Conservation (phyloP, 2,113 vertebrate species). For the Miniopterus natalensis region DNA sequence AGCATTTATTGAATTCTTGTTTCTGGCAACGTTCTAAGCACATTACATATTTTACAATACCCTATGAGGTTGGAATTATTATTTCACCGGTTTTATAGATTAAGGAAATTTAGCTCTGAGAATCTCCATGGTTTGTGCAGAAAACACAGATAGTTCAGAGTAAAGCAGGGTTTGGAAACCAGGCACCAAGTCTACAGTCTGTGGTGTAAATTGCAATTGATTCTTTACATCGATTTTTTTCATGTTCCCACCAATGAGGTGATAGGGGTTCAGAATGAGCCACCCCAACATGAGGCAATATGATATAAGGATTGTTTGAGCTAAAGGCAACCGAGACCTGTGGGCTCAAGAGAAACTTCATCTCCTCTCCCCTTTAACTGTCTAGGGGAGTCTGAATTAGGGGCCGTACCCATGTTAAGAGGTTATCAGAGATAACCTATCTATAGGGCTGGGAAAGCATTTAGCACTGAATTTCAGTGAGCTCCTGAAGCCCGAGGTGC, state of each 20-base stretch:
- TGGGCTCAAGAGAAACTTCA: neutral
- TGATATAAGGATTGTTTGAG: neutral
- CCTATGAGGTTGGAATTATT: neutral
- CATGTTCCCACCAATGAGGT: neutral
- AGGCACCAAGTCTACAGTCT: neutral
- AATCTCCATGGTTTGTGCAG: neutral
- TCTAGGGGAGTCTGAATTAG: neutral
- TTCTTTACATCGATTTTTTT: neutral
- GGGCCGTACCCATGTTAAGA: neutral
- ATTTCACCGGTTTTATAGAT: neutral
- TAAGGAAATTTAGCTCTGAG: neutral
- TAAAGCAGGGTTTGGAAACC: neutral
- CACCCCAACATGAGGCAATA: neutral
- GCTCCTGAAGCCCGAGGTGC: neutral
- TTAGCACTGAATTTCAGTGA: neutral
- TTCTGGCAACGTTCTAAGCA: neutral
- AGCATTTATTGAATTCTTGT: neutral
- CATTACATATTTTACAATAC: neutral
- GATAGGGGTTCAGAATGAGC: neutral
- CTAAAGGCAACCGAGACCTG: neutral
- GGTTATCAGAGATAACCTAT: neutral
- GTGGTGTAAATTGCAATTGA: neutral
- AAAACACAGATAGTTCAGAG: neutral
- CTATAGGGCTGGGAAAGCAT: neutral
- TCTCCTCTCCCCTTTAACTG: neutral